phyloP scores from a whole-genome alignment of 2,888 invertebrate genomes.

The Oeneis ivallda region DNA sequence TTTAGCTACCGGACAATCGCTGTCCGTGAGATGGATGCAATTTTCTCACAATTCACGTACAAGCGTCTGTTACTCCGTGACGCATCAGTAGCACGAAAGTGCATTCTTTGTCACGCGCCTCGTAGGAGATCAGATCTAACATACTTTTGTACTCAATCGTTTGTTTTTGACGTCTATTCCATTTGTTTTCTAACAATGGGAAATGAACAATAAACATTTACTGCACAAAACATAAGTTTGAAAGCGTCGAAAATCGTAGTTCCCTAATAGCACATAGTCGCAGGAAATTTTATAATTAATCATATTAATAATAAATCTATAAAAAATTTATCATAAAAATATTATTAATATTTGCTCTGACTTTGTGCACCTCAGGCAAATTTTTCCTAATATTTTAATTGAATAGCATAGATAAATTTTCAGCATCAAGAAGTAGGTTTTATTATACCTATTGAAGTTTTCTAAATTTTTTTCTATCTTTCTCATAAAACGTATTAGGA shows the following conservation, averaged over 20 bases:
- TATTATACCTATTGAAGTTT: no score
- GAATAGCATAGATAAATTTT: neutral
- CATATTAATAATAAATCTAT: no score
- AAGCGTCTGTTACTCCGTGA: slow-evolving; percentile 44
- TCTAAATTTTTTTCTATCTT: no score
- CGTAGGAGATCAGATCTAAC: slow-evolving; percentile 29
- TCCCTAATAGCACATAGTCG: no score
- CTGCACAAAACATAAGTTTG: no score
- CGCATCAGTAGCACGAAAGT: slow-evolving; percentile 57
- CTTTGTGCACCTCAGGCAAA: no score
- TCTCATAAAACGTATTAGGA: no score
- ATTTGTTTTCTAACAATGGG: neutral
- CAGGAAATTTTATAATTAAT: no score
- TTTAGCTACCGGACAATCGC: slow-evolving; percentile 14
- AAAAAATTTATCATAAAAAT: no score
- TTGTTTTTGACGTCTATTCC: slow-evolving; percentile 9
- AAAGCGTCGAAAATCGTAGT: no score
- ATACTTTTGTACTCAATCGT: slow-evolving; percentile 16
- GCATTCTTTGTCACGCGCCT: slow-evolving; percentile 50
- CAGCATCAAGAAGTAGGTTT: no score
- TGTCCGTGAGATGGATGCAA: slow-evolving; percentile 35
- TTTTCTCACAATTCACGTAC: slow-evolving; percentile 39
- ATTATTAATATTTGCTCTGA: neutral
- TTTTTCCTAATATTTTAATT: neutral
- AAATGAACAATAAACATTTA: no score